A percentile compares a stretch with the other conserved stretches of the same genome.
These are phyloP conservation scores for Pentamera pediparva DNA, from an alignment of 53 echinoderm and acorn worm species.

Conservation along the genomic window DNA sequence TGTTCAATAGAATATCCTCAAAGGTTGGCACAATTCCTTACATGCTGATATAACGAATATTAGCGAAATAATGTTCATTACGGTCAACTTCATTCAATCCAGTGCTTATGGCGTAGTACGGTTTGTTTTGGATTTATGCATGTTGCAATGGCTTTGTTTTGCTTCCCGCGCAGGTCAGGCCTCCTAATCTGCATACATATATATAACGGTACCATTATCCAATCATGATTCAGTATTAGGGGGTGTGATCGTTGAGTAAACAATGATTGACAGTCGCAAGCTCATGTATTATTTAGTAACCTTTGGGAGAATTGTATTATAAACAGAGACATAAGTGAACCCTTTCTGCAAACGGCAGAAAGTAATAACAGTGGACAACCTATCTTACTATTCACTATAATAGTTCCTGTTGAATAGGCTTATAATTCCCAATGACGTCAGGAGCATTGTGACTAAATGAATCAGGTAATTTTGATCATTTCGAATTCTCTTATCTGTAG, in stretches of 20 bases:
- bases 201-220: constrained; percentile 47
- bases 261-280: constrained; percentile 49
- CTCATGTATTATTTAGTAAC: constrained; percentile 5
- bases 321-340: constrained; percentile 4
- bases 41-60: not conserved
- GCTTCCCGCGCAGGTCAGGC: constrained; percentile 37
- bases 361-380: no score
- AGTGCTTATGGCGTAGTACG: constrained; percentile 93
- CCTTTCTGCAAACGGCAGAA: not conserved
- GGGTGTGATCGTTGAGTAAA: constrained; percentile 27
- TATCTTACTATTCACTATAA: no score
- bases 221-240: constrained; percentile 31
- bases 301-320: constrained; percentile 8
- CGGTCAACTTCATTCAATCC: not conserved
- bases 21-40: constrained; percentile 9
- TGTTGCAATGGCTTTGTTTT: constrained; percentile 84
- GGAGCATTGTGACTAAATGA: no score
- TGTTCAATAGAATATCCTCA: not conserved
- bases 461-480: not conserved
- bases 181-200: constrained; percentile 64
- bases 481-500: not conserved
- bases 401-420: no score
- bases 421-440: no score
- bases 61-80: not conserved
- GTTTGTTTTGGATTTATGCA: constrained; percentile 34